phyloP scores from a whole-genome alignment of 2,113 vertebrate genomes.

The Acrocephalus kingi region DNA sequence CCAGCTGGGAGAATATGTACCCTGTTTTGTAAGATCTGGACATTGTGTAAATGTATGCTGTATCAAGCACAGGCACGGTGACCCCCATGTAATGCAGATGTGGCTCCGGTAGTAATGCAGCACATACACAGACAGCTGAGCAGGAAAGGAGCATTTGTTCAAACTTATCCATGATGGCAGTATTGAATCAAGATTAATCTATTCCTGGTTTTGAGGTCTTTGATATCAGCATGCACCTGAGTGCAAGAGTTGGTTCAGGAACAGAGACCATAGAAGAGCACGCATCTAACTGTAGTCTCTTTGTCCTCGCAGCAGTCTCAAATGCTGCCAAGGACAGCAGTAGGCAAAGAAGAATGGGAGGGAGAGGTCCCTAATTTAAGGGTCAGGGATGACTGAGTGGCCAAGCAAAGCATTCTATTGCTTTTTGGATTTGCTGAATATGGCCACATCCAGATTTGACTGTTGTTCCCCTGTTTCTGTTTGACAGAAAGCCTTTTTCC shows the following conservation, averaged over 20 bases:
- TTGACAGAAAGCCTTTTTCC: not conserved
- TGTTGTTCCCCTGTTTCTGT: not conserved
- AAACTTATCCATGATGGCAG: not conserved
- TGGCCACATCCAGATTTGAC: not conserved
- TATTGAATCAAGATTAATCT: not conserved
- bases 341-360: not conserved
- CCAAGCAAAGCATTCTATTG: not conserved
- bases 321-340: not conserved
- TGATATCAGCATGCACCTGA: not conserved
- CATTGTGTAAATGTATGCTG: not conserved
- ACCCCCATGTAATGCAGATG: not conserved
- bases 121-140: not conserved
- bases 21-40: not conserved
- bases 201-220: not conserved
- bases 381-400: not conserved
- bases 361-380: not conserved
- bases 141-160: not conserved
- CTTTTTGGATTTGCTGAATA: not conserved
- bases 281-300: not conserved
- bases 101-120: not conserved
- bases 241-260: not conserved
- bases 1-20: not conserved
- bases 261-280: not conserved
- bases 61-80: not conserved
- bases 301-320: not conserved